Conservation (phyloP, 2,888 invertebrate genomes). For the Nysson spinosus region DNA sequence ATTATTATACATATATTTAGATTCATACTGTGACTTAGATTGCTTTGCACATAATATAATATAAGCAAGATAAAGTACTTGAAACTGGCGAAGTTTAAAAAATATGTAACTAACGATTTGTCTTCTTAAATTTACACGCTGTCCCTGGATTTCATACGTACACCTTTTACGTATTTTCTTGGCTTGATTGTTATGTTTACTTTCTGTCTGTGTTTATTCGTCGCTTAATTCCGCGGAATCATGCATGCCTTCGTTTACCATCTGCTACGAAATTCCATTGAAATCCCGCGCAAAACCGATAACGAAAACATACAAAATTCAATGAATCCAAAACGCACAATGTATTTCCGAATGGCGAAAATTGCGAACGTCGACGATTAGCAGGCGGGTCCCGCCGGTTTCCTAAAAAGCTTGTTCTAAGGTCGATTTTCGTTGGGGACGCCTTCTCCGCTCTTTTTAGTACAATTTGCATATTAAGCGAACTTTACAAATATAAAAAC, state of each 20-base stretch:
- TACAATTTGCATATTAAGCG: slow-evolving; percentile 72
- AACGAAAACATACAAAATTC: slow-evolving; percentile 1
- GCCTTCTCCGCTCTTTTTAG: slow-evolving; percentile 74
- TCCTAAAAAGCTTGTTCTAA: slow-evolving; percentile 97
- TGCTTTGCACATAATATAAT: no score
- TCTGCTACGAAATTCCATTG: not conserved
- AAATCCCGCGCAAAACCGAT: not conserved
- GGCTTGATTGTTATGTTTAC: slow-evolving; percentile 6
- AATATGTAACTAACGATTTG: slow-evolving; percentile 34
- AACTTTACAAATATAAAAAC: slow-evolving; percentile 57
- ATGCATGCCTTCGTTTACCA: not conserved
- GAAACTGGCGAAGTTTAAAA: not conserved
- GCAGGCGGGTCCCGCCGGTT: slow-evolving; percentile 96
- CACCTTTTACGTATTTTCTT: slow-evolving; percentile 10
- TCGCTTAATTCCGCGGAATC: not conserved
- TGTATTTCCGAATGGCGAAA: slow-evolving; percentile 21
- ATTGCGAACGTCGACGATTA: not conserved
- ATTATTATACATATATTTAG: no score
- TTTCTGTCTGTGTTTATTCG: slow-evolving; percentile 5
- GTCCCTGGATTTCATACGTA: slow-evolving; percentile 42
- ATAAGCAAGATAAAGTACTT: no score
- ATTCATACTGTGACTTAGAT: no score
- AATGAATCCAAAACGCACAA: slow-evolving; percentile 12
- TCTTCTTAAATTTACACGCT: slow-evolving; percentile 57
- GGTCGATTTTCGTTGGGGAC: slow-evolving; percentile 71